phyloP scores from a whole-genome alignment of 2,113 vertebrate genomes.

The Notothenia coriiceps region DNA sequence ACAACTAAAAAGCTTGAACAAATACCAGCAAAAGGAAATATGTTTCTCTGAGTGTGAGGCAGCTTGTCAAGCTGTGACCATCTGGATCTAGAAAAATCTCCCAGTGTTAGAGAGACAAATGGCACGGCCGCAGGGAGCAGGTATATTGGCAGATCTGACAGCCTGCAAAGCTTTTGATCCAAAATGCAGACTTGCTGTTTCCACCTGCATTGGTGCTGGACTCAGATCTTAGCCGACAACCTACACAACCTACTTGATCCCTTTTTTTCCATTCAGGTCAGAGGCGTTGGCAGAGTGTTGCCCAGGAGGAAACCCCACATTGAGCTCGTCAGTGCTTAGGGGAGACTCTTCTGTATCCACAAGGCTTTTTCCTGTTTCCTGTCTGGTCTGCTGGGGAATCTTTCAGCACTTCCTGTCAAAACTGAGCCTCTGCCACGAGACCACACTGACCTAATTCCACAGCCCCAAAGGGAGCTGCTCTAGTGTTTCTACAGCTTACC shows the following conservation, averaged over 20 bases:
- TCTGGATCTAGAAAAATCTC: constrained; percentile 70
- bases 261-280: constrained; percentile 33
- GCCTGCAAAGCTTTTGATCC: constrained; percentile 47
- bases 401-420: constrained; percentile 73
- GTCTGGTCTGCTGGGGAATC: constrained; percentile 66
- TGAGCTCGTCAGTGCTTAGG: constrained; percentile 44
- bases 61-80: constrained; percentile 74
- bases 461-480: constrained; percentile 44
- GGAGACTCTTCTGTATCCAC: constrained; percentile 65
- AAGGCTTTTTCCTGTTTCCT: constrained; percentile 72
- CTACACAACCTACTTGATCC: constrained; percentile 26
- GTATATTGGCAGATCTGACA: constrained; percentile 59
- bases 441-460: constrained; percentile 72
- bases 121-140: constrained; percentile 55
- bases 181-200: constrained; percentile 44
- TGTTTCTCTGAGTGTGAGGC: constrained; percentile 43
- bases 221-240: constrained; percentile 27
- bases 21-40: constrained; percentile 17
- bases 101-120: constrained; percentile 53
- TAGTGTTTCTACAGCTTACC: constrained; percentile 50
- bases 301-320: constrained; percentile 58
- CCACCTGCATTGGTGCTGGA: constrained; percentile 36
- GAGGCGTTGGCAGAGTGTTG: constrained; percentile 30
- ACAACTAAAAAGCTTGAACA: constrained; percentile 26
- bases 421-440: constrained; percentile 56